Evolutionary conservation across 2,113 vertebrate species (phyloP).

Genomic region (Plestiodon gilberti): DNA sequence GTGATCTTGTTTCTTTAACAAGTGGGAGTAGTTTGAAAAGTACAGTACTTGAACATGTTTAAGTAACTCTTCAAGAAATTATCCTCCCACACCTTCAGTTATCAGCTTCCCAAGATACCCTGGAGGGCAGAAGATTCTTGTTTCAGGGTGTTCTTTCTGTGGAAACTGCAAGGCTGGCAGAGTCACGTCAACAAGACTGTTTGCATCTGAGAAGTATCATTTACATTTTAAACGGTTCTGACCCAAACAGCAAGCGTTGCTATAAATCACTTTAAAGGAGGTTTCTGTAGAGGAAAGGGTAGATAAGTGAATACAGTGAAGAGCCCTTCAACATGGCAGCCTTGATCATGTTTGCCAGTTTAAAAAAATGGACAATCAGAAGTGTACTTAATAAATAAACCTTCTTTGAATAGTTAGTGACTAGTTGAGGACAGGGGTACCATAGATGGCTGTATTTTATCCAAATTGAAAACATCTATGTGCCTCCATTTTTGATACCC

Average conservation of each 20-base stretch:
- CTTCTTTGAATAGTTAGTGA: no score
- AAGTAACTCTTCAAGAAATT: conserved; percentile 54
- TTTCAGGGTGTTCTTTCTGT: not conserved
- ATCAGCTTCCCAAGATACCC: conserved; percentile 65
- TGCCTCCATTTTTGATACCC: no score
- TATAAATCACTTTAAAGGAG: not conserved
- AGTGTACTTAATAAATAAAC: no score
- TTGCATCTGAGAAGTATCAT: not conserved
- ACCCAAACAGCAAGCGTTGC: not conserved
- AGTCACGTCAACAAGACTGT: not conserved
- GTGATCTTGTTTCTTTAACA: conserved; percentile 48
- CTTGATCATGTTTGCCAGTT: no score
- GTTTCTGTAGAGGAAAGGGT: not conserved
- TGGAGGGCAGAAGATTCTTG: conserved; percentile 53
- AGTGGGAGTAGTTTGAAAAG: conserved; percentile 55
- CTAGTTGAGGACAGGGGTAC: no score
- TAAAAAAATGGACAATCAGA: no score
- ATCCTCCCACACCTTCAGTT: conserved; percentile 60
- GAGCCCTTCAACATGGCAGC: not conserved
- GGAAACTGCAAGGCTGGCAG: not conserved
- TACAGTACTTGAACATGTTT: conserved; percentile 60
- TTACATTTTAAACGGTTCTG: not conserved
- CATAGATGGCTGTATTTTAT: no score
- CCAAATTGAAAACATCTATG: no score
- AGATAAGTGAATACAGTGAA: not conserved